A percentile compares a stretch with the other conserved stretches of the same genome.
Conservation (phyloP, 2,888 invertebrate species). For the Altica lythri region DNA sequence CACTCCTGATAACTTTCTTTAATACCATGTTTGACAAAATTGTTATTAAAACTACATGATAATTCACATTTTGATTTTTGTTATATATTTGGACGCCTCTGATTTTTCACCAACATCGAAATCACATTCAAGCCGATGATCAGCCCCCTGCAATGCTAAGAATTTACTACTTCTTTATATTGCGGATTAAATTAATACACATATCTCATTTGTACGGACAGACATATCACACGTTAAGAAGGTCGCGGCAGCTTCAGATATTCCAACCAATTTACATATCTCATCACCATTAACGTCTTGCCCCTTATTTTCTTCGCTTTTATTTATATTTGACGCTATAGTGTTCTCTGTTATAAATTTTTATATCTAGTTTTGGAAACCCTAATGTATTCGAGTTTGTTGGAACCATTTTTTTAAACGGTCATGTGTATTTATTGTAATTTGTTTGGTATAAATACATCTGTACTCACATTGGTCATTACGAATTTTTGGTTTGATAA, state of each 20-base stretch:
- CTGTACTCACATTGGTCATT: too few relatives aligned
- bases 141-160: conserved; percentile 34
- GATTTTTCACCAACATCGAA: conserved; percentile 20
- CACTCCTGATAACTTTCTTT: too few relatives aligned
- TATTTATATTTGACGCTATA: conserved; percentile 31
- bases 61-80: too few relatives aligned
- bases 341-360: conserved; percentile 16
- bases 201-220: conserved; percentile 41
- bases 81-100: conserved; percentile 25
- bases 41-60: too few relatives aligned
- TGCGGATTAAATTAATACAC: conserved; percentile 44
- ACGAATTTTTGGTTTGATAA: too few relatives aligned
- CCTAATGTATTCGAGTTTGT: conserved; percentile 9
- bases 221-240: conserved; percentile 41
- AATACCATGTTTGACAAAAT: too few relatives aligned
- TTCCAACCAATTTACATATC: conserved; percentile 43
- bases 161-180: conserved; percentile 43
- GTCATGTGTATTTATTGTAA: too few relatives aligned
- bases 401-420: too few relatives aligned
- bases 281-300: conserved; percentile 45
- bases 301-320: conserved; percentile 30
- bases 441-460: too few relatives aligned
- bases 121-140: conserved; percentile 29
- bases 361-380: conserved; percentile 4
- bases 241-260: conserved; percentile 38